phyloP scores from a whole-genome alignment of 2,113 vertebrate genomes.

The Podarcis raffonei region DNA sequence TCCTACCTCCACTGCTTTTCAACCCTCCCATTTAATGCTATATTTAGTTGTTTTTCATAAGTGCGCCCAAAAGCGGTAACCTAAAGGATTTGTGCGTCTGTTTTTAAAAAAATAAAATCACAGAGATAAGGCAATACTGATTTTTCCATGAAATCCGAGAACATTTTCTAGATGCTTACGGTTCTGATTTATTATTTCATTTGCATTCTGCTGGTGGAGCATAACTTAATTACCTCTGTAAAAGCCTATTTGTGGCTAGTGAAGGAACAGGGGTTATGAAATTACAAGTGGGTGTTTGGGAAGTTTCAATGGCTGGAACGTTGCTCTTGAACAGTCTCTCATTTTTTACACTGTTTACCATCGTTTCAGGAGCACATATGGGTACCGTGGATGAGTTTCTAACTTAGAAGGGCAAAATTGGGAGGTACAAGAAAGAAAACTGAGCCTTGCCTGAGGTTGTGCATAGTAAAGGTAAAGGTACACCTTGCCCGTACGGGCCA shows the following conservation, averaged over 20 bases:
- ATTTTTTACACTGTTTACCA: conserved; percentile 63
- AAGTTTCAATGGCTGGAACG: conserved; percentile 71
- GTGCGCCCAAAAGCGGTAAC: conserved; percentile 67
- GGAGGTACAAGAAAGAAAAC: not conserved
- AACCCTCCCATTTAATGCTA: conserved; percentile 76
- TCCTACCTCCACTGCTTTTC: conserved; percentile 79
- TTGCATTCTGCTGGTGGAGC: conserved; percentile 42
- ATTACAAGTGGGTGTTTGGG: conserved; percentile 63
- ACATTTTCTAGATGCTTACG: conserved; percentile 58
- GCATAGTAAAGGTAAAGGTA: no score
- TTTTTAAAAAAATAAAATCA: conserved; percentile 54
- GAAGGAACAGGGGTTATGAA: conserved; percentile 57
- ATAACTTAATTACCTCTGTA: conserved; percentile 1
- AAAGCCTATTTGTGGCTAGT: conserved; percentile 27
- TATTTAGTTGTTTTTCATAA: conserved; percentile 82
- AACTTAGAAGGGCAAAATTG: not conserved
- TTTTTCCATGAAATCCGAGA: conserved; percentile 63
- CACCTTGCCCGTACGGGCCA: no score
- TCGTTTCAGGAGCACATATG: conserved; percentile 1
- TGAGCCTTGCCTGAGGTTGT: not conserved
- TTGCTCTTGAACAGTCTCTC: conserved; percentile 47
- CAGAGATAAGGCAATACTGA: conserved; percentile 65
- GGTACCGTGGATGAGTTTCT: not conserved
- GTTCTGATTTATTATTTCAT: conserved; percentile 44
- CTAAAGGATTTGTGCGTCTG: conserved; percentile 51